These are phyloP conservation scores for Ormia ochracea DNA, from an alignment of 2,888 invertebrate species.

Conservation along the genomic window DNA sequence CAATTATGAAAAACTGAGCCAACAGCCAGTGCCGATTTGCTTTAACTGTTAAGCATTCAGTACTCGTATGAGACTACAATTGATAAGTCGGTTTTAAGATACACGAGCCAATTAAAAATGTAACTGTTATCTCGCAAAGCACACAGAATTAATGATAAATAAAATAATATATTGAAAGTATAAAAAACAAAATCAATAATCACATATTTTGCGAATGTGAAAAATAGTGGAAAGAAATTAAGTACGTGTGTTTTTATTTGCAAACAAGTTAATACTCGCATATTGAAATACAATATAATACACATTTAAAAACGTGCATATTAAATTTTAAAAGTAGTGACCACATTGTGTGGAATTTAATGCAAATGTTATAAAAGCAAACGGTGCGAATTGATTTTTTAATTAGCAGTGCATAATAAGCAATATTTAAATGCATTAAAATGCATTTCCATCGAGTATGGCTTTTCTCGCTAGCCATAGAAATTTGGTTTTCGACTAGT, in stretches of 20 bases:
- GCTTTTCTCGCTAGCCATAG: too few species aligned
- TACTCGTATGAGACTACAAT: conserved; percentile 14
- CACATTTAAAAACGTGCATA: too few species aligned
- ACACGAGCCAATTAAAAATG: neutral
- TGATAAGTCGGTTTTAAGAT: conserved; percentile 31
- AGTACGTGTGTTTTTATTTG: neutral
- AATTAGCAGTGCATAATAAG: neutral
- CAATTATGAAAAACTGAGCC: neutral
- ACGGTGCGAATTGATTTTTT: neutral
- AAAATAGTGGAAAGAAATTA: neutral
- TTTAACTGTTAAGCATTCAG: conserved; percentile 16
- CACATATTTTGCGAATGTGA: neutral
- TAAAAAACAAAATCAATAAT: neutral
- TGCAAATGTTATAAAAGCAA: neutral
- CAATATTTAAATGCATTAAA: neutral
- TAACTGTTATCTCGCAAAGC: neutral
- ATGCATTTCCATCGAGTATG: neutral
- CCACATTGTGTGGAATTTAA: neutral
- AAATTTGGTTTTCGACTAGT: too few species aligned
- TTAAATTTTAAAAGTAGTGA: neutral
- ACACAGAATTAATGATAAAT: neutral
- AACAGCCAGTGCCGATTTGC: neutral
- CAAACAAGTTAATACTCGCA: neutral
- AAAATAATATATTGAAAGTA: neutral
- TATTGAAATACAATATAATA: neutral